Evolutionary conservation across 2,797 vertebrate species (phyloP).

Genomic region (Phoxinus dragarum): DNA sequence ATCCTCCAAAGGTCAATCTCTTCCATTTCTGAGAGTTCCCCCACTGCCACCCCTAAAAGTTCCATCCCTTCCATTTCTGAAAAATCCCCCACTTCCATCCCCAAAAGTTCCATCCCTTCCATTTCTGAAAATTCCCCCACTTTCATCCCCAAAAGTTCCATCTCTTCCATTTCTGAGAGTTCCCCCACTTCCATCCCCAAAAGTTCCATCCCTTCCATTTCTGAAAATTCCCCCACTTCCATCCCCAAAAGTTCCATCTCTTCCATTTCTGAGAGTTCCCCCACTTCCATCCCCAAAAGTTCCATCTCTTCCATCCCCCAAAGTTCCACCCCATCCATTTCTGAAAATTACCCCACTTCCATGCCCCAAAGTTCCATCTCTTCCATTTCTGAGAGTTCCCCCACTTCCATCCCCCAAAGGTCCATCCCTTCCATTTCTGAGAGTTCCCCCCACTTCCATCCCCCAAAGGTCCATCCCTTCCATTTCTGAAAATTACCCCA

Average conservation of each 20-base stretch:
- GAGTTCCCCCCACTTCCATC: not conserved
- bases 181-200: not conserved
- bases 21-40: no score
- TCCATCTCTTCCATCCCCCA: not conserved
- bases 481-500: not conserved
- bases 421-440: not conserved
- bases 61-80: no score
- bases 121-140: not conserved
- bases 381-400: not conserved
- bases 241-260: rapidly evolving
- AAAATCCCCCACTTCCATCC: no score
- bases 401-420: not conserved
- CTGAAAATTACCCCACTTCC: not conserved
- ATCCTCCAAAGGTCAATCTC: no score
- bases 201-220: no score
- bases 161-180: not conserved
- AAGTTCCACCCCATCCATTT: not conserved
- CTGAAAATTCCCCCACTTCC: not conserved
- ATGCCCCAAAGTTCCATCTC: not conserved
- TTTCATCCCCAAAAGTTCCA: no score
- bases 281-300: not conserved
- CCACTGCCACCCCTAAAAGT: no score
- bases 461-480: not conserved
- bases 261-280: rapidly evolving
- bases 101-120: not conserved